Conservation (phyloP, 2,888 invertebrate species). For the Fabriciana adippe region DNA sequence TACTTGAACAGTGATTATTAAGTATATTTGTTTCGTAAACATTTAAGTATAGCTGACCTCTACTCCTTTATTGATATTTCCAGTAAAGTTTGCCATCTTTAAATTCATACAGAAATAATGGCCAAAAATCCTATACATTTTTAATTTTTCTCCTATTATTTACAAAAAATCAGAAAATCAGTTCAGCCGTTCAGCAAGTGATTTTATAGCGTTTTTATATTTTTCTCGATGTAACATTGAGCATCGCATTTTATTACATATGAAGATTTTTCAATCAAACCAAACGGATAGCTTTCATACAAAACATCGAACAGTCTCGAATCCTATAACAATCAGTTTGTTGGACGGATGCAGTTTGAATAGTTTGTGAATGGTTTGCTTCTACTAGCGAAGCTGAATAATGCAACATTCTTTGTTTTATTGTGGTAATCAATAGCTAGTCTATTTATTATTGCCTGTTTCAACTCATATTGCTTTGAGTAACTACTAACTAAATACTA, state of each 20-base stretch:
- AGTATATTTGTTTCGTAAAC: background rate
- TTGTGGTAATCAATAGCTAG: background rate
- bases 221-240: too few species aligned
- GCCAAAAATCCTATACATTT: too few species aligned
- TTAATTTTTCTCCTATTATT: too few species aligned
- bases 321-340: slow-evolving; percentile 11
- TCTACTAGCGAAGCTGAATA: slow-evolving; percentile 10
- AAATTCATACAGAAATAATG: too few species aligned
- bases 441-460: background rate
- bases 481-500: too few species aligned
- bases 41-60: background rate
- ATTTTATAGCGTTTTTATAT: too few species aligned
- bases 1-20: background rate
- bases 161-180: too few species aligned
- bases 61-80: too few species aligned
- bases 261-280: slow-evolving; percentile 3
- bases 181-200: too few species aligned
- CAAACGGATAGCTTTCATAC: slow-evolving; percentile 1
- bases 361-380: slow-evolving; percentile 14
- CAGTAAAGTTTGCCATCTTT: too few species aligned
- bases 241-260: background rate
- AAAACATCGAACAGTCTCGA: slow-evolving; percentile 9
- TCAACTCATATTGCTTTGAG: background rate
- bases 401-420: slow-evolving; percentile 12
- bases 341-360: slow-evolving; percentile 16